Evolutionary conservation across 2,113 vertebrate genomes (phyloP), one percentile per base, ranked within the genome.

Genomic region (Varanus komodoensis): DNA sequence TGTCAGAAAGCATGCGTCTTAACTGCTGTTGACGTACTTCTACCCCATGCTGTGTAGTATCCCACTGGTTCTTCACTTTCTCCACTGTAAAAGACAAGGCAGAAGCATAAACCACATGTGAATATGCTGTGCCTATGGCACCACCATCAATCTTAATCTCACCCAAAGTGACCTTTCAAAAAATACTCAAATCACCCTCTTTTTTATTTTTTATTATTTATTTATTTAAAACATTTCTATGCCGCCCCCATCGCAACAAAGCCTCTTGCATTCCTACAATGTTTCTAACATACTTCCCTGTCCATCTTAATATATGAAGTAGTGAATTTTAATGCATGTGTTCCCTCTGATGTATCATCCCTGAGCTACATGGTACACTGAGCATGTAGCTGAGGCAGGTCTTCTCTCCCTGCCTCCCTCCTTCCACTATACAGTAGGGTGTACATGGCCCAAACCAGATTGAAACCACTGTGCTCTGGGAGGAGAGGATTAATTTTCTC

Each of bases 31-130:
- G 98, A 3, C 99, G 97, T 21, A 97, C 85, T 95, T 98, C 98
- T 0, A 99, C 97, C 0, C 98, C 98, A 0, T 99, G 97, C 96
- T 99, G 98, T 0, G 99, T 99, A 87, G 52, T 97, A 93, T 99
- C 99, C 99, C 99, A 99, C 92, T 99, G 99, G 95, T 92, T 98
- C 94, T 97, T 98, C 2, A 99, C 98, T 94, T 96, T 98, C 91
- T 99, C 99, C 97, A 99, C 99, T 99, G 90, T 0, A 8, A 17
- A 81, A 7, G 1, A 75, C 23, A 89, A 87, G 0, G 73, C 0
- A 71, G 12, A 91, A 91, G 15, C 12, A 82, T 82, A 61, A 64
- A 84, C 84, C 0, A 2, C 0, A 2, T 8, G 68, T 74, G 85
- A 87, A 34, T 4, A 44, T 44, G 34, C 8, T 79, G 4, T 69